phyloP scores from a whole-genome alignment of 2,888 invertebrate species.

The Prosopocoilus inquinatus region DNA sequence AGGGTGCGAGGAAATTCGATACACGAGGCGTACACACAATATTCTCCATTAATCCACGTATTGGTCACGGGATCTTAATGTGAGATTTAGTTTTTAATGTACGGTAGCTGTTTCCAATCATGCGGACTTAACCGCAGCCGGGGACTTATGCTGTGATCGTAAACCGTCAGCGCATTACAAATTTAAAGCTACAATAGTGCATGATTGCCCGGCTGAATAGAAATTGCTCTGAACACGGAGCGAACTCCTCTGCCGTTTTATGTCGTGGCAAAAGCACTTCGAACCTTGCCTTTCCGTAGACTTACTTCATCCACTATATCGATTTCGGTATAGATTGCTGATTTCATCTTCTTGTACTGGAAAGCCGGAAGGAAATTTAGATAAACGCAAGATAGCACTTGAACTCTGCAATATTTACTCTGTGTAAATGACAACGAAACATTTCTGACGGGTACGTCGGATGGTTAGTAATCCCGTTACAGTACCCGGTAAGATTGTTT shows the following conservation, averaged over 20 bases:
- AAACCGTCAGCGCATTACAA: conserved; percentile 26
- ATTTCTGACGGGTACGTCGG: conserved; percentile 8
- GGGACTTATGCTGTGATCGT: conserved; percentile 4
- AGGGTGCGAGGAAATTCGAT: conserved; percentile 42
- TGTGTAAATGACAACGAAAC: background rate
- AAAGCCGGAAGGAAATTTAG: conserved; percentile 16
- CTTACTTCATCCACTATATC: conserved; percentile 27
- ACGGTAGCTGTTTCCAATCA: conserved; percentile 47
- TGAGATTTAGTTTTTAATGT: conserved; percentile 51
- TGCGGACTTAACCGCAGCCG: conserved; percentile 18
- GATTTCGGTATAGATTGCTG: conserved; percentile 29
- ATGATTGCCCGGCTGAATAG: conserved; percentile 28
- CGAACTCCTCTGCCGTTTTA: conserved; percentile 30
- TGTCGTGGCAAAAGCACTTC: conserved; percentile 32
- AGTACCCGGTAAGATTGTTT: conserved; percentile 32
- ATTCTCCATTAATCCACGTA: conserved; percentile 47
- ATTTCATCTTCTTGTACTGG: conserved; percentile 22
- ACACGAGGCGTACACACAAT: conserved; percentile 32
- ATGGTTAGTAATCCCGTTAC: conserved; percentile 34
- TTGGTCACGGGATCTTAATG: conserved; percentile 49
- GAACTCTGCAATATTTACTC: too few relatives aligned
- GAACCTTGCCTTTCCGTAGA: conserved; percentile 32
- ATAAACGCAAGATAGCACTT: conserved; percentile 15
- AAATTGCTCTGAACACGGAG: conserved; percentile 29
- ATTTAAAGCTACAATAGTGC: conserved; percentile 30